These are phyloP conservation scores for Apus apus DNA, from an alignment of 2,113 vertebrate genomes.

Conservation along the genomic window DNA sequence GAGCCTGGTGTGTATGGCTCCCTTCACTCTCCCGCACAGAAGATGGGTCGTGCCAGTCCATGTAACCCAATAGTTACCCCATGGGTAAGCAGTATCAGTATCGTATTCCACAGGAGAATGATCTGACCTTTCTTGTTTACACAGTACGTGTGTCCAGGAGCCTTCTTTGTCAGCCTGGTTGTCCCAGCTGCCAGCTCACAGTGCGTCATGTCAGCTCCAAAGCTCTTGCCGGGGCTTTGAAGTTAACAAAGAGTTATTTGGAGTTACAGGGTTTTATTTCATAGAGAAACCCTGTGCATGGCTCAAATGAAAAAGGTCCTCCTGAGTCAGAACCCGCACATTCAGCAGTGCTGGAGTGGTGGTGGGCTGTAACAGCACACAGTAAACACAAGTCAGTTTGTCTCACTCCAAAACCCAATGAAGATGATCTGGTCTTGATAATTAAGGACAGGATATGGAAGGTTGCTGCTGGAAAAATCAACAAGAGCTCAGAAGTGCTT, in stretches of 20 bases:
- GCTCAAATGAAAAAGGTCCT: not conserved
- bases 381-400: not conserved
- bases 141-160: not conserved
- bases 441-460: not conserved
- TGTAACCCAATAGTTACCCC: constrained; percentile 36
- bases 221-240: constrained; percentile 47
- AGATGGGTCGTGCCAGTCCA: not conserved
- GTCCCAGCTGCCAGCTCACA: constrained; percentile 16
- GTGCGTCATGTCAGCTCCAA: not conserved
- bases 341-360: not conserved
- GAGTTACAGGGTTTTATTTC: constrained; percentile 15
- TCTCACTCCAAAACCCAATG: not conserved
- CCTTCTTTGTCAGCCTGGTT: constrained; percentile 46
- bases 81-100: not conserved
- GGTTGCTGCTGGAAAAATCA: not conserved
- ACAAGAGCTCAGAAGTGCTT: not conserved
- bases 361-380: not conserved
- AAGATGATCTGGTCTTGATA: not conserved
- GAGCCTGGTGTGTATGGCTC: not conserved
- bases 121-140: constrained; percentile 64
- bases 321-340: not conserved
- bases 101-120: constrained; percentile 37
- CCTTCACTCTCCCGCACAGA: not conserved
- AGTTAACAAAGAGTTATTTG: constrained; percentile 51
- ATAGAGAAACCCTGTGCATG: not conserved